Conservation (phyloP, 2,113 vertebrate genomes). For the Eonycteris spelaea region DNA sequence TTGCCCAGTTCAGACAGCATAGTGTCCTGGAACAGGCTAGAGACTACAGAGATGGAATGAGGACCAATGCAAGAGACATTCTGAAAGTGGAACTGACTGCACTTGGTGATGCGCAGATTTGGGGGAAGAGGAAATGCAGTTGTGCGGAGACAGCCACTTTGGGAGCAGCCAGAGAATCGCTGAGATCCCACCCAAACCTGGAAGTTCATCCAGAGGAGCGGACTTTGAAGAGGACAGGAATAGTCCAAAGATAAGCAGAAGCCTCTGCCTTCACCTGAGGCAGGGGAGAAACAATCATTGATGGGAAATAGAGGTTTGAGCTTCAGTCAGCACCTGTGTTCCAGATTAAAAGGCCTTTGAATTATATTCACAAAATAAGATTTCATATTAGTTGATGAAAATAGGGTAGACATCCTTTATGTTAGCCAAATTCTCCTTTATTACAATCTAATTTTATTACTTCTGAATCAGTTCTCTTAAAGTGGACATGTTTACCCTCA, state of each 20-base stretch:
- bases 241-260: not conserved
- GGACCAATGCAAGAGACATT: not conserved
- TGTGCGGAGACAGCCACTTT: not conserved
- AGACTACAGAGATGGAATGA: not conserved
- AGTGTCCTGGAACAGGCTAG: not conserved
- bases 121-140: not conserved
- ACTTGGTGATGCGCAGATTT: not conserved
- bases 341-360: not conserved
- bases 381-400: not conserved
- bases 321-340: not conserved
- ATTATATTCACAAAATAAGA: not conserved
- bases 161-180: not conserved
- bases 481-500: not conserved
- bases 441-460: not conserved
- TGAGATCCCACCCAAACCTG: not conserved
- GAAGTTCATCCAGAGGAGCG: not conserved
- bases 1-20: not conserved
- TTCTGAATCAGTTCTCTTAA: not conserved
- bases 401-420: not conserved
- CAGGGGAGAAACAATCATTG: not conserved
- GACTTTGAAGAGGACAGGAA: not conserved
- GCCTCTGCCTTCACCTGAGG: not conserved
- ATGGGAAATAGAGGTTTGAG: not conserved
- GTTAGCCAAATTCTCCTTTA: not conserved
- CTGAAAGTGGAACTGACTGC: not conserved